Conservation (phyloP, 2,888 invertebrate genomes). For the Volucella inanis region DNA sequence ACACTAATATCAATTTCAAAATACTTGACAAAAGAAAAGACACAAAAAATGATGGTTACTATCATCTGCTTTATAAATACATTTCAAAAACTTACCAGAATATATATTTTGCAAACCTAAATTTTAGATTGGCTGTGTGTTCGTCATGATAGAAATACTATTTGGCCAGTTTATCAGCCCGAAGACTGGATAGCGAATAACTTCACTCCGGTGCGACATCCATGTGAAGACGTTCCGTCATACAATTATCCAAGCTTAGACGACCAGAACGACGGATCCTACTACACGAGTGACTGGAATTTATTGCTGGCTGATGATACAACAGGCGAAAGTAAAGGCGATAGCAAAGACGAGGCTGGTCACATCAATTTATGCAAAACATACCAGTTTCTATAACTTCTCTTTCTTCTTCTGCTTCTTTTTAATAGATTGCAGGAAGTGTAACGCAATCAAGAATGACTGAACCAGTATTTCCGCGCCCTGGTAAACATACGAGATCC, state of each 20-base stretch:
- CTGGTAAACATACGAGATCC: constrained; percentile 86
- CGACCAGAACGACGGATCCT: constrained; percentile 82
- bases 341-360: constrained; percentile 60
- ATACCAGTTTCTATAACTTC: constrained; percentile 15
- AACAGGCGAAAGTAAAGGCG: constrained; percentile 79
- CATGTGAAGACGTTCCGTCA: constrained; percentile 82
- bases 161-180: constrained; percentile 90
- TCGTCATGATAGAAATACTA: constrained; percentile 89
- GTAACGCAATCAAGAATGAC: constrained; percentile 84
- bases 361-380: constrained; percentile 43
- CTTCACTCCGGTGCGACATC: constrained; percentile 83
- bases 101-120: too few relatives aligned
- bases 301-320: constrained; percentile 79
- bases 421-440: constrained; percentile 51
- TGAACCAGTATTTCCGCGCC: constrained; percentile 81
- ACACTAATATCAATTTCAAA: too few relatives aligned
- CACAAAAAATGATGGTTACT: too few relatives aligned
- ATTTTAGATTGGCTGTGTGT: constrained; percentile 88
- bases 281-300: constrained; percentile 81
- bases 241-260: constrained; percentile 82
- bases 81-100: too few relatives aligned
- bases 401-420: not conserved
- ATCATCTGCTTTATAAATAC: too few relatives aligned
- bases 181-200: constrained; percentile 85
- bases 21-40: too few relatives aligned